A percentile compares a stretch with the other conserved stretches of the same genome.
These are phyloP conservation scores for Steinernema scapterisci DNA, from an alignment of 2,888 invertebrate species.

Conservation along the genomic window DNA sequence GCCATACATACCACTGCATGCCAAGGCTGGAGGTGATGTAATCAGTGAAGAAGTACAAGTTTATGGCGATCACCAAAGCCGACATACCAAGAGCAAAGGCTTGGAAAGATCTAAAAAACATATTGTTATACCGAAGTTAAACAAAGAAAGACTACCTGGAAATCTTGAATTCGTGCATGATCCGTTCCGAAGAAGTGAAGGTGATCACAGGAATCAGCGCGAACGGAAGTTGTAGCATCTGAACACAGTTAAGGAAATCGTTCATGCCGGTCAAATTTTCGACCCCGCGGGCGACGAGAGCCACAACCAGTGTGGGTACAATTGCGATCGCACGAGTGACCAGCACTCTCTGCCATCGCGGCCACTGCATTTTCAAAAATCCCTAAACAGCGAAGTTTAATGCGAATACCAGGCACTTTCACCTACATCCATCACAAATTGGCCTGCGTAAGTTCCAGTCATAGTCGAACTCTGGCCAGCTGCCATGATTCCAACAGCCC, in stretches of 20 bases:
- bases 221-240: constrained; percentile 80
- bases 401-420: neutral
- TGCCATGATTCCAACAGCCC: constrained; percentile 73
- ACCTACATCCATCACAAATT: constrained; percentile 72
- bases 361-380: constrained; percentile 82
- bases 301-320: constrained; percentile 71
- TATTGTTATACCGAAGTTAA: neutral
- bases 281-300: constrained; percentile 67
- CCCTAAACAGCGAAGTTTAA: constrained; percentile 71
- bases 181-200: constrained; percentile 78
- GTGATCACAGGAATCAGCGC: constrained; percentile 84
- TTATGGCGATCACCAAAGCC: constrained; percentile 78
- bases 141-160: constrained; percentile 77
- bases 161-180: constrained; percentile 85
- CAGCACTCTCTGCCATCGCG: constrained; percentile 83
- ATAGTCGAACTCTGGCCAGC: constrained; percentile 72
- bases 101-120: constrained; percentile 72
- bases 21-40: constrained; percentile 70
- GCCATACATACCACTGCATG: constrained; percentile 69
- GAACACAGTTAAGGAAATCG: constrained; percentile 76
- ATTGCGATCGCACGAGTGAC: constrained; percentile 85
- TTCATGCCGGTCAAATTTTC: constrained; percentile 75
- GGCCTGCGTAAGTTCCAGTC: constrained; percentile 73
- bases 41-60: constrained; percentile 78
- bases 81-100: constrained; percentile 76